These are phyloP conservation scores for Phenganax marumi DNA, from an alignment of 92 coral and sea anemone genomes.

Conservation along the genomic window DNA sequence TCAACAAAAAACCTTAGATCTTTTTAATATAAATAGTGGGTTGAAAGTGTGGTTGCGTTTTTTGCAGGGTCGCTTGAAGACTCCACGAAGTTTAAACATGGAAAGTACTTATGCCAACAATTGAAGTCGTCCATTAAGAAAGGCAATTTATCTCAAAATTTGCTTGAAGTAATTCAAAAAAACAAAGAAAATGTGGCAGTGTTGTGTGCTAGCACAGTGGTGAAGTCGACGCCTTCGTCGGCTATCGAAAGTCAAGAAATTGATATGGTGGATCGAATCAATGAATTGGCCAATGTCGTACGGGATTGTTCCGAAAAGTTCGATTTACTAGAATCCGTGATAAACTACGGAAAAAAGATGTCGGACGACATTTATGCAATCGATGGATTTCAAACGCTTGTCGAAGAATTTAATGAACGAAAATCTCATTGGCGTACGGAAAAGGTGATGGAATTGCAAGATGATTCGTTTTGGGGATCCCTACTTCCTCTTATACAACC, in stretches of 20 bases:
- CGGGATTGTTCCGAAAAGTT: conserved; percentile 27
- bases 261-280: conserved; percentile 2
- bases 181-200: conserved; percentile 2
- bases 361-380: conserved; percentile 14
- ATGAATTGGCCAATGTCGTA: background rate
- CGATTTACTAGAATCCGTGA: background rate
- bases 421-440: background rate
- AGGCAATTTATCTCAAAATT: conserved; percentile 27
- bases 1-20: no score
- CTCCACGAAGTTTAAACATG: conserved; percentile 18
- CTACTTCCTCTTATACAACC: conserved; percentile 44
- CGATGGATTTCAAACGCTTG: conserved; percentile 1
- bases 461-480: conserved; percentile 66
- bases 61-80: conserved; percentile 14
- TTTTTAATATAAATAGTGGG: no score
- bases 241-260: background rate
- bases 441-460: conserved; percentile 14
- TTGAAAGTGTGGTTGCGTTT: background rate
- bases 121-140: conserved; percentile 5
- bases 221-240: background rate
- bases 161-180: conserved; percentile 9
- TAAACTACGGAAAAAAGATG: conserved; percentile 12
- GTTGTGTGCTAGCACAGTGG: conserved; percentile 3
- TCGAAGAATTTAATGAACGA: conserved; percentile 14
- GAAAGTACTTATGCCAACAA: conserved; percentile 8